A percentile compares a stretch with the other conserved stretches of the same genome.
These are phyloP conservation scores for Diplodus puntazzo DNA, from an alignment of 2,797 vertebrate species.

Conservation along the genomic window DNA sequence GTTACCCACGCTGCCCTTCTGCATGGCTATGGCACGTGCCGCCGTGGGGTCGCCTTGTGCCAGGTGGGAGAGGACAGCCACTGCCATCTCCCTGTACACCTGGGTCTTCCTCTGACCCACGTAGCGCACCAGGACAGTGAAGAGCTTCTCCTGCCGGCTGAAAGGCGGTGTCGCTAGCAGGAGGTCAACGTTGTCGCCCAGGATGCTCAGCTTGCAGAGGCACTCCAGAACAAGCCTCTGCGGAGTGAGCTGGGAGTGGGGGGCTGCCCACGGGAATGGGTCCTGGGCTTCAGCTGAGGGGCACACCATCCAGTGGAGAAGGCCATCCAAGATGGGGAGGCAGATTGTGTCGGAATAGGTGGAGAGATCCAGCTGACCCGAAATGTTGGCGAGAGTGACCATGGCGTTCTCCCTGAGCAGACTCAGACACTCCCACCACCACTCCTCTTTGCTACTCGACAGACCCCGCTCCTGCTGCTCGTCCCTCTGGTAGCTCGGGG, in stretches of 20 bases:
- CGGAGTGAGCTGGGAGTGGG: constrained; percentile 93
- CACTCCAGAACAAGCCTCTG: constrained; percentile 98
- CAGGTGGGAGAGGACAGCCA: constrained; percentile 97
- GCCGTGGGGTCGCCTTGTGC: constrained; percentile 94
- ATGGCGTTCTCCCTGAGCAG: constrained; percentile 96
- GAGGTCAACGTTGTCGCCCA: constrained; percentile 97
- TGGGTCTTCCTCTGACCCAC: constrained; percentile 96
- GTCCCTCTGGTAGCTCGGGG: constrained; percentile 91
- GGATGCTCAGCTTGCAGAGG: constrained; percentile 99
- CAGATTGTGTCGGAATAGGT: constrained; percentile 97
- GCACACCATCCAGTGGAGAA: constrained; percentile 99
- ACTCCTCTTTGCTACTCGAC: constrained; percentile 94
- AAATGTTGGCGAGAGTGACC: constrained; percentile 98
- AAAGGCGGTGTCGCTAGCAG: constrained; percentile 96
- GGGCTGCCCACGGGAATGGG: constrained; percentile 92
- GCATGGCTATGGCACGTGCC: constrained; percentile 94
- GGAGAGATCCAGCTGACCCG: constrained; percentile 98
- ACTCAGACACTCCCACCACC: constrained; percentile 99
- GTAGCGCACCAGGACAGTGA: constrained; percentile 93
- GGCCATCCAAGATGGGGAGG: constrained; percentile 96
- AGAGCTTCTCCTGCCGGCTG: constrained; percentile 97
- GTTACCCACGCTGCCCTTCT: constrained; percentile 96
- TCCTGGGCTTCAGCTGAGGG: constrained; percentile 97
- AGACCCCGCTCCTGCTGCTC: constrained; percentile 90
- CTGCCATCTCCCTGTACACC: constrained; percentile 99